phyloP scores from a whole-genome alignment of 2,888 invertebrate species.

The Mythimna lalbum region DNA sequence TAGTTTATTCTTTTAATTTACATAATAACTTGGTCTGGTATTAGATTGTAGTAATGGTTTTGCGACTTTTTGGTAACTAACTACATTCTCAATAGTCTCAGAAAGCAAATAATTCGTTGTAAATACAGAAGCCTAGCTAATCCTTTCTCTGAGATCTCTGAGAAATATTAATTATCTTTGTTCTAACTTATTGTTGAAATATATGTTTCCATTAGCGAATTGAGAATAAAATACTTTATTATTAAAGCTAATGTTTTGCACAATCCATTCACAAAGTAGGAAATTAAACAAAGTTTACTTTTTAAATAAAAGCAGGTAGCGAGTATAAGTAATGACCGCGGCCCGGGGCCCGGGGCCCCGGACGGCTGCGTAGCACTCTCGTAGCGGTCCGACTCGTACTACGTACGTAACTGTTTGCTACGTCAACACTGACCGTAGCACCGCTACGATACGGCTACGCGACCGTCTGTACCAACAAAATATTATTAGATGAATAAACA shows the following conservation, averaged over 20 bases:
- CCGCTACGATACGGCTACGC: conserved; percentile 46
- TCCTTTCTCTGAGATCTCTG: not conserved
- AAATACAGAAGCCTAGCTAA: not conserved
- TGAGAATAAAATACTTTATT: conserved; percentile 9
- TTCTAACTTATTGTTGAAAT: not conserved
- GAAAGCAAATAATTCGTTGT: not conserved
- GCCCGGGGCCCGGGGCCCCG: conserved; percentile 24
- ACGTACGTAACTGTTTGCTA: conserved; percentile 71
- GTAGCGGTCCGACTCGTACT: conserved; percentile 56
- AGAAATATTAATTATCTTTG: not conserved
- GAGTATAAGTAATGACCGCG: conserved; percentile 23
- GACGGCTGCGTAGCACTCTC: conserved; percentile 26
- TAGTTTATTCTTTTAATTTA: not conserved
- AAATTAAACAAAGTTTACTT: conserved; percentile 13
- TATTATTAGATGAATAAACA: conserved; percentile 51
- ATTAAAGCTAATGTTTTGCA: conserved; percentile 4
- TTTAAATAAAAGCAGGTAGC: conserved; percentile 23
- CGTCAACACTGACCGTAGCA: conserved; percentile 68
- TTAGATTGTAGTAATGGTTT: not conserved
- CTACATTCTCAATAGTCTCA: not conserved
- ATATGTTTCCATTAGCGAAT: not conserved
- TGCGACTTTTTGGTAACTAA: not conserved
- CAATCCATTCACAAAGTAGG: conserved; percentile 11
- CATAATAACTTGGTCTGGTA: not conserved
- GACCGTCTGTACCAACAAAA: conserved; percentile 44